A percentile compares a stretch with the other conserved stretches of the same genome.
Evolutionary conservation across 2,888 invertebrate genomes (phyloP).

Genomic region (Orgyia antiqua): DNA sequence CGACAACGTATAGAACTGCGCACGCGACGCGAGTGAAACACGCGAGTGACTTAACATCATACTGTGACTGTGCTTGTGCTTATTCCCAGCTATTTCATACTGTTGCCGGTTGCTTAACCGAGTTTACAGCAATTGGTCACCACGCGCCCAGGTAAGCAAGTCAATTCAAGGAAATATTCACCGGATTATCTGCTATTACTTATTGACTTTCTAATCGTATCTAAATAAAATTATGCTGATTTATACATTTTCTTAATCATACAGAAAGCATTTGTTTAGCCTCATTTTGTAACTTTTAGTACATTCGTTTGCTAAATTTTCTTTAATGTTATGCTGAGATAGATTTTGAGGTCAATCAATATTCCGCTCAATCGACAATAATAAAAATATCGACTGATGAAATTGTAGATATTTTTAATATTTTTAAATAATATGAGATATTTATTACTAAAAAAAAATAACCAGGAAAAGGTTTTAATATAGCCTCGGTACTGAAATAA

Average conservation of each 20-base stretch:
- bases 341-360: no score
- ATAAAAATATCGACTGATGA: no score
- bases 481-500: no score
- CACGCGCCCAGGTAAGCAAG: slow-evolving; percentile 20
- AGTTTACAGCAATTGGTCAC: not conserved
- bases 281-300: slow-evolving; percentile 20
- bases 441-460: no score
- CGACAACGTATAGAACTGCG: slow-evolving; percentile 9
- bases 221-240: slow-evolving; percentile 33
- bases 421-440: no score
- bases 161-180: slow-evolving; percentile 19
- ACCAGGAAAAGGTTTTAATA: no score
- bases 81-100: slow-evolving; percentile 4
- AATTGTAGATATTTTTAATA: no score
- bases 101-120: not conserved
- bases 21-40: slow-evolving; percentile 30
- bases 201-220: slow-evolving; percentile 32
- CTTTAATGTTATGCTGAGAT: no score
- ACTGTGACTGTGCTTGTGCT: slow-evolving; percentile 36
- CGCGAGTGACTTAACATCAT: slow-evolving; percentile 31
- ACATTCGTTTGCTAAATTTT: no score
- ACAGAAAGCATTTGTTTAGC: slow-evolving; percentile 15
- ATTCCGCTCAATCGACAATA: no score
- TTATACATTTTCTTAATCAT: slow-evolving; percentile 31
- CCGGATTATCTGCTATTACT: slow-evolving; percentile 15